Evolutionary conservation across 2,888 invertebrate species (phyloP).

Genomic region (Pecten maximus): DNA sequence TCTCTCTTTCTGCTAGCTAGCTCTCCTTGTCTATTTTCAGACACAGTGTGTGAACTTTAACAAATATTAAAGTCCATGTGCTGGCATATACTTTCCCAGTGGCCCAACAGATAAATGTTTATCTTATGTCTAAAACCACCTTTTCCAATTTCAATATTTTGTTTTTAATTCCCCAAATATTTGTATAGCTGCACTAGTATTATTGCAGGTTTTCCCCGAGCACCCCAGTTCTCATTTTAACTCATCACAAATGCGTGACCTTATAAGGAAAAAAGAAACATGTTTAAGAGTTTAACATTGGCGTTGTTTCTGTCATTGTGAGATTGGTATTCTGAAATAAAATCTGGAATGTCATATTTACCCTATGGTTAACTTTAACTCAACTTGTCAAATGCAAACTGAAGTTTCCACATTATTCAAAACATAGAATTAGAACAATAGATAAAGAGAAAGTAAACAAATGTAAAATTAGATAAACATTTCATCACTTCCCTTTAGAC

Average conservation of each 20-base stretch:
- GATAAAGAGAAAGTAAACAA: slow-evolving; percentile 21
- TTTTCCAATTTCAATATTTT: neutral
- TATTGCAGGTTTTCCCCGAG: neutral
- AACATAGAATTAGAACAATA: neutral
- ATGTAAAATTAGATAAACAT: neutral
- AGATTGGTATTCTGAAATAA: neutral
- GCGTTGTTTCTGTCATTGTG: neutral
- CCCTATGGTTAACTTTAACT: neutral
- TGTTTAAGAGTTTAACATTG: neutral
- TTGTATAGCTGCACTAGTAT: neutral
- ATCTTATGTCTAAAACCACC: neutral
- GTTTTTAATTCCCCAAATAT: slow-evolving; percentile 17
- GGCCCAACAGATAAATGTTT: neutral
- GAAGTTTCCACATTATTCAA: slow-evolving; percentile 1
- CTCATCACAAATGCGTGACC: neutral
- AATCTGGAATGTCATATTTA: slow-evolving; percentile 26
- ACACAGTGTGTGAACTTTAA: neutral
- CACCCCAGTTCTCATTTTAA: neutral
- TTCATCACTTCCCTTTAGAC: neutral
- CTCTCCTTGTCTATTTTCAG: neutral
- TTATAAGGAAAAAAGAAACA: neutral
- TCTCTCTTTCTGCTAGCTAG: neutral
- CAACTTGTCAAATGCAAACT: slow-evolving; percentile 30
- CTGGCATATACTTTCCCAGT: neutral
- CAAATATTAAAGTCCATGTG: neutral